Evolutionary conservation across 2,797 vertebrate species (phyloP), one percentile per base, ranked within the genome.

Genomic region (Malacoctenus gilli): DNA sequence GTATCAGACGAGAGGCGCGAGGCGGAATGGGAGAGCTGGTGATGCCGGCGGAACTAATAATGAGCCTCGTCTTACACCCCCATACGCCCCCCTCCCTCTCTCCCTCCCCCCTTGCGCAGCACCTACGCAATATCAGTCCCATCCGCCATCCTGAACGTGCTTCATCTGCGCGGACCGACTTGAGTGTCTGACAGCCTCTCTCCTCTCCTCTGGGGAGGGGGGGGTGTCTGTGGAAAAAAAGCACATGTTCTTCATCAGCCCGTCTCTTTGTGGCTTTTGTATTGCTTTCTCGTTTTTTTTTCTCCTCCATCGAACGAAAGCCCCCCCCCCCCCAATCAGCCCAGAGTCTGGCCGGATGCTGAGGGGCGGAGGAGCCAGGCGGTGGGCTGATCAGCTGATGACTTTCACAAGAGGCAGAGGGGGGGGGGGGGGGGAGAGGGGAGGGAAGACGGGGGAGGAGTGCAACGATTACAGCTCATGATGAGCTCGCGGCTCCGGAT

Each of bases 31-130:
- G 59, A 38, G 42, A 46, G 59, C 3, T 64, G 80, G 71, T 70
- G 65, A 81, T 80, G 67, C 77, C 82, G 58, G 79, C 56, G 62
- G 83, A 69, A 71, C 71, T 75, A 82, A 86, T 88, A 86, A 89
- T 87, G 83, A 87, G 84, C 70, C 71, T 75, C 59, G 59, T 82
- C 54, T 68, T 72, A 66, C 32, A 43, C 42, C 31, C 63, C 41
- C 43, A 43, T 42, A 10, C 5, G 8, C 43, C 51, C 4, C 39
- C 28, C 14, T 37, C 14, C 36, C 11, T 30, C 15, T 55, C 40
- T 62, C 53, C 5, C 4, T 4, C 49, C 55, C 58, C 58, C 38
- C 21, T 40, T 37, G 41, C 41, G n/a, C n/a, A n/a, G n/a, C n/a
- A n/a, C n/a, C n/a, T n/a, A n/a, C n/a, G n/a, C n/a, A n/a, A n/a